Evolutionary conservation across 2,888 invertebrate species (phyloP).

Genomic region (Andrena dorsata): DNA sequence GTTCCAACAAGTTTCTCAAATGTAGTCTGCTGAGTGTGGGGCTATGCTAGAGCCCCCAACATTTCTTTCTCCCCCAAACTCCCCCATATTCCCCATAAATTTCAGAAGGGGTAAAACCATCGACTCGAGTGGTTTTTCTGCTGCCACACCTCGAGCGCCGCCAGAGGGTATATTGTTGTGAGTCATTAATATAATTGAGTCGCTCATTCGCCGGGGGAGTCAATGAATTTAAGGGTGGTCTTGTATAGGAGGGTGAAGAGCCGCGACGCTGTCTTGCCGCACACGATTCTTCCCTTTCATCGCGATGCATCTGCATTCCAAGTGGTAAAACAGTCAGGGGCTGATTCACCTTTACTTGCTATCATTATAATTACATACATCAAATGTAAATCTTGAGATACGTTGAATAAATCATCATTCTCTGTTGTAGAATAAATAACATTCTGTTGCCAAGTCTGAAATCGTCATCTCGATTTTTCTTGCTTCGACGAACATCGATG

Average conservation of each 20-base stretch:
- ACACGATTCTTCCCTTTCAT: too few relatives aligned
- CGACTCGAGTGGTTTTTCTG: slow-evolving; percentile 28
- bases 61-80: slow-evolving; percentile 21
- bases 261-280: not conserved
- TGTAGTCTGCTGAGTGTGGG: too few relatives aligned
- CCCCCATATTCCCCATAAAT: slow-evolving; percentile 14
- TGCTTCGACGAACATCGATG: not conserved
- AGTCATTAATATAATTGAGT: slow-evolving; percentile 58
- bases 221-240: not conserved
- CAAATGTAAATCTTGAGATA: too few relatives aligned
- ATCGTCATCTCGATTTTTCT: too few relatives aligned
- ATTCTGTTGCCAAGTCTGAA: too few relatives aligned
- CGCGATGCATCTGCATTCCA: too few relatives aligned
- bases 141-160: slow-evolving; percentile 36
- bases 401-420: too few relatives aligned
- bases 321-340: too few relatives aligned
- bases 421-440: too few relatives aligned
- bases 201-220: not conserved
- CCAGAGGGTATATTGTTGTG: not conserved
- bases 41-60: not conserved
- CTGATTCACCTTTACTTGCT: too few relatives aligned
- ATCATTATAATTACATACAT: too few relatives aligned
- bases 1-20: not conserved
- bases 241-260: not conserved
- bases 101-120: slow-evolving; percentile 18